Conservation (phyloP, 2,797 vertebrate species). For the Darevskia mixta region DNA sequence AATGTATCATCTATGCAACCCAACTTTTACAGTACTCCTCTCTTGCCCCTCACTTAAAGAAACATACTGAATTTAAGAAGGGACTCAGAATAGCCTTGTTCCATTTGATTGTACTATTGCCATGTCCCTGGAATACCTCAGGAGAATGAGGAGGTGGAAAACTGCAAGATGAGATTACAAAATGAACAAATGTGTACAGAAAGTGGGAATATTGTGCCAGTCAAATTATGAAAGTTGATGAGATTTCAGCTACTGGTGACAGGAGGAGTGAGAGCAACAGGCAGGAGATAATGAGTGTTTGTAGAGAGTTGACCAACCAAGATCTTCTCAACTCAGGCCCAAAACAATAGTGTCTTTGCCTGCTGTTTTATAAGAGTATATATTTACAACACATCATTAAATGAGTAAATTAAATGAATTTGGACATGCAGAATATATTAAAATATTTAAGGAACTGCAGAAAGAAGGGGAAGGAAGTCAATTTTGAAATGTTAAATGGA, state of each 20-base stretch:
- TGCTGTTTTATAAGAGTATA: too few species aligned
- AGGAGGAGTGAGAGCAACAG: not conserved
- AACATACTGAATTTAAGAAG: not conserved
- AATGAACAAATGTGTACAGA: not conserved
- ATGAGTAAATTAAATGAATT: too few species aligned
- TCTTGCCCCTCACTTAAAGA: not conserved
- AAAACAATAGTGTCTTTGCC: not conserved
- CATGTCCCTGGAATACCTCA: not conserved
- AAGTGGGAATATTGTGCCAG: not conserved
- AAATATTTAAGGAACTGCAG: too few species aligned
- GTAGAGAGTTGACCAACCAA: not conserved
- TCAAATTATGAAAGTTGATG: not conserved
- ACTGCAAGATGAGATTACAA: not conserved
- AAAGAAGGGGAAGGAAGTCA: too few species aligned
- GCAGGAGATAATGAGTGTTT: not conserved
- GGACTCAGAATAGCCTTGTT: not conserved
- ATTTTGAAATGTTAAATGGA: too few species aligned
- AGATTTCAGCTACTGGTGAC: not conserved
- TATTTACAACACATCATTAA: too few species aligned
- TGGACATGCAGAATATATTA: too few species aligned
- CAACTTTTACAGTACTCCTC: not conserved
- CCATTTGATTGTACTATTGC: not conserved
- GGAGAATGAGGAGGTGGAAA: not conserved
- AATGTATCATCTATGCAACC: not conserved
- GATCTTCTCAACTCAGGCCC: not conserved